Evolutionary conservation across 2,113 vertebrate genomes (phyloP).

Genomic region (Crocuta crocuta): DNA sequence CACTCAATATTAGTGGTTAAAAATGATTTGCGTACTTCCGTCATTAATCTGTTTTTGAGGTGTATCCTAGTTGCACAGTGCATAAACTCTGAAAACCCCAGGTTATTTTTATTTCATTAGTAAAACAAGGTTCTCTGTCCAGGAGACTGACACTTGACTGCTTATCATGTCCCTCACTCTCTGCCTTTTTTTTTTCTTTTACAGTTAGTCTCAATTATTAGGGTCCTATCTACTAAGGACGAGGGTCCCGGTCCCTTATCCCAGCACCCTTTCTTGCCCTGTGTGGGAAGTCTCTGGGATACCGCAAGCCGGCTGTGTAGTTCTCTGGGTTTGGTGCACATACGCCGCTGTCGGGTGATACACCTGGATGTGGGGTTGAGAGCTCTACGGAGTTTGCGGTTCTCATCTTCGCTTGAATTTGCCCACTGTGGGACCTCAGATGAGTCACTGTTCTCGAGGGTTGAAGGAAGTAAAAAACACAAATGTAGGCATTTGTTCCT

Average conservation of each 20-base stretch:
- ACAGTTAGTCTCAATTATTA: not conserved
- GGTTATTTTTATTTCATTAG: not conserved
- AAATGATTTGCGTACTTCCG: not conserved
- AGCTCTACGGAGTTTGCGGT: too few relatives aligned
- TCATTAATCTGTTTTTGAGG: not conserved
- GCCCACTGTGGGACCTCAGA: too few relatives aligned
- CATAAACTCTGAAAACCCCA: not conserved
- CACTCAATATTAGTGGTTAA: not conserved
- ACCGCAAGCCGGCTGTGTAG: fast-evolving
- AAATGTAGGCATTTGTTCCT: not conserved
- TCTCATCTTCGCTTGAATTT: not conserved
- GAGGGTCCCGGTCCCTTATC: not conserved
- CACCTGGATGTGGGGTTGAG: not conserved
- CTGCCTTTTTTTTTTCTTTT: not conserved
- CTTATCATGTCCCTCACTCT: not conserved
- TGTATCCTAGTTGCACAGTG: not conserved
- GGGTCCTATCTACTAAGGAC: not conserved
- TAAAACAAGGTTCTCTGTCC: not conserved
- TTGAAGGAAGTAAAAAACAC: not conserved
- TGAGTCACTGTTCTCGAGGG: not conserved
- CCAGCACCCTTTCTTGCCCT: not conserved
- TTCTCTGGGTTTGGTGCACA: not conserved
- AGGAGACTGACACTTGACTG: not conserved
- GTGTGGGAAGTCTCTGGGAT: not conserved
- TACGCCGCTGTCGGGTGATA: not conserved